Conservation (phyloP, 2,113 vertebrate species). For the Notothenia coriiceps region DNA sequence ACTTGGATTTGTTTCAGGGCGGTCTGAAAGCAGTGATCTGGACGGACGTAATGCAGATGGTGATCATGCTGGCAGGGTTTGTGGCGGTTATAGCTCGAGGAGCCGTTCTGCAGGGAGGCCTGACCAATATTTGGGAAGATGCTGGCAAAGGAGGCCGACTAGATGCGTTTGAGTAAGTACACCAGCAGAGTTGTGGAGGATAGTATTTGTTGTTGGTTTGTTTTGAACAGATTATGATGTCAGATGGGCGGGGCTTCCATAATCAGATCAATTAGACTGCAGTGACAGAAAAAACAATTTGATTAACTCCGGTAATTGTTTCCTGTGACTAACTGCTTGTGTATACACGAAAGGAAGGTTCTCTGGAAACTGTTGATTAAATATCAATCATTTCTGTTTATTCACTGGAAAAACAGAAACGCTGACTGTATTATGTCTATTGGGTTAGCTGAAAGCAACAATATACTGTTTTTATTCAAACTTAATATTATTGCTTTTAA, state of each 20-base stretch:
- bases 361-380: background rate
- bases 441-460: too few relatives aligned
- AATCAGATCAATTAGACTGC: background rate
- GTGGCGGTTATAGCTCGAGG: slow-evolving; percentile 84
- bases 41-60: slow-evolving; percentile 88
- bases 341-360: background rate
- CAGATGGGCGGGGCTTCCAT: background rate
- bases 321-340: background rate
- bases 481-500: too few relatives aligned
- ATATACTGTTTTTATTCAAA: too few relatives aligned
- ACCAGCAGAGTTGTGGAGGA: background rate
- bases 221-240: background rate
- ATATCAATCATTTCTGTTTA: background rate
- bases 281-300: background rate
- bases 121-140: slow-evolving; percentile 82
- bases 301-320: background rate
- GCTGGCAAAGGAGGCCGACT: slow-evolving; percentile 78
- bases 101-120: slow-evolving; percentile 79
- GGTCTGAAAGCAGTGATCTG: slow-evolving; percentile 88
- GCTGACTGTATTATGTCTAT: too few relatives aligned
- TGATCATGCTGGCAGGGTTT: slow-evolving; percentile 86
- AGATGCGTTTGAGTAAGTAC: slow-evolving; percentile 80
- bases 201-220: background rate
- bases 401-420: background rate
- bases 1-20: slow-evolving; percentile 72